Evolutionary conservation across 2,797 vertebrate genomes (phyloP).

Genomic region (Salmo trutta): DNA sequence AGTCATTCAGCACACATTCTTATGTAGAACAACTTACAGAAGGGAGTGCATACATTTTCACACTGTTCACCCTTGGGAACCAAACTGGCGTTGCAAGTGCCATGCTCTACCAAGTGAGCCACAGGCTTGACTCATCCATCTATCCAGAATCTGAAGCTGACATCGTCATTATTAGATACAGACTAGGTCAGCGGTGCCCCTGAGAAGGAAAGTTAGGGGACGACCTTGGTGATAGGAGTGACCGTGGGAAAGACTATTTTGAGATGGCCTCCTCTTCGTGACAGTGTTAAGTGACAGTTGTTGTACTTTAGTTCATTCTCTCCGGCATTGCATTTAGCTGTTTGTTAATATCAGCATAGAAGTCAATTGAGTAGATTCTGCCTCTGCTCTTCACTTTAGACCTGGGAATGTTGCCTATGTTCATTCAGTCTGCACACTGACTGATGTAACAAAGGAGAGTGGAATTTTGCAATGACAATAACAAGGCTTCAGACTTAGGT

Average conservation of each 20-base stretch:
- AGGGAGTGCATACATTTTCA: no score
- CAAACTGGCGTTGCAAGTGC: no score
- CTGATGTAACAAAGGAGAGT: neutral
- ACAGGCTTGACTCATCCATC: neutral
- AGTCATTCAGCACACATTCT: no score
- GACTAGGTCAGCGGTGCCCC: neutral
- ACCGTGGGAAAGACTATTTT: neutral
- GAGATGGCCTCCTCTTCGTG: neutral
- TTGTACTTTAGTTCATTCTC: neutral
- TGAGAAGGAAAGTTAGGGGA: neutral
- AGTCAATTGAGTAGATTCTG: neutral
- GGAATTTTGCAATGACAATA: no score
- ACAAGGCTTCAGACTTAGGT: no score
- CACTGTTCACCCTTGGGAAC: no score
- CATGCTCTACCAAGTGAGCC: no score
- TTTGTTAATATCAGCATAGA: neutral
- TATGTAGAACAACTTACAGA: no score
- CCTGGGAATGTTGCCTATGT: neutral
- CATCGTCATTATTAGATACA: neutral
- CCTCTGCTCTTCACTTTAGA: neutral
- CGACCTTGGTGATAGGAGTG: conserved; percentile 1
- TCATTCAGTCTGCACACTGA: neutral
- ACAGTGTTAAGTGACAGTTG: neutral
- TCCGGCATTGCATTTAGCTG: neutral
- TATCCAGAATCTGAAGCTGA: neutral